Percentiles rank a stretch among this genome's conserved stretches.
These are phyloP conservation scores for Glaucidium brasilianum DNA, from an alignment of 2,113 vertebrate genomes.

Conservation along the genomic window DNA sequence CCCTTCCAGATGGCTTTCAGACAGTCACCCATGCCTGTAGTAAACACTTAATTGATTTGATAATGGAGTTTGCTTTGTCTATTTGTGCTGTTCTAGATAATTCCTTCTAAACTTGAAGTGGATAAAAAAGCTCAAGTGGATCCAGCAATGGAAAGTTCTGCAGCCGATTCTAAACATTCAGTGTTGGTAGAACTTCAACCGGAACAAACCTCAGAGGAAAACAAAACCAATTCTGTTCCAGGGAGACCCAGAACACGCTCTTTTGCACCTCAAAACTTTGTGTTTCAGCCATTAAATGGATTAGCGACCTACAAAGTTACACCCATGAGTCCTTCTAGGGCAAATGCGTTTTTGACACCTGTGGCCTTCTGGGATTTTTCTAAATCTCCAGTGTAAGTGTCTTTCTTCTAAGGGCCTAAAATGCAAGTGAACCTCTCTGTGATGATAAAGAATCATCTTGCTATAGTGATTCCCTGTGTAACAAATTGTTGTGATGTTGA, in stretches of 20 bases:
- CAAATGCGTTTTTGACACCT: conserved; percentile 79
- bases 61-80: neutral
- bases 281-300: conserved; percentile 85
- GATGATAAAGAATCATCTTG: neutral
- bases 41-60: neutral
- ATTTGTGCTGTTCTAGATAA: neutral
- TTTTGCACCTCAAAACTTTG: conserved; percentile 88
- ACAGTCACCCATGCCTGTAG: neutral
- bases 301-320: conserved; percentile 76
- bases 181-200: neutral
- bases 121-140: conserved; percentile 5
- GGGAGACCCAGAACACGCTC: conserved; percentile 67
- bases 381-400: conserved; percentile 59
- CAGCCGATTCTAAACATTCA: neutral
- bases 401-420: neutral
- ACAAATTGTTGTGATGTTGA: neutral
- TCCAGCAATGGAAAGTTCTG: neutral
- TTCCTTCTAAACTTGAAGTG: conserved; percentile 22
- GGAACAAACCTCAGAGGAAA: neutral
- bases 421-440: neutral
- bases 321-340: conserved; percentile 82
- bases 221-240: neutral
- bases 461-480: neutral
- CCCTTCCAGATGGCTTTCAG: neutral
- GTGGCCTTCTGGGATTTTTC: conserved; percentile 67